A percentile compares a stretch with the other conserved stretches of the same genome.
These are phyloP conservation scores for Lacerta bilineata DNA, from an alignment of 2,797 vertebrate species.

Conservation along the genomic window DNA sequence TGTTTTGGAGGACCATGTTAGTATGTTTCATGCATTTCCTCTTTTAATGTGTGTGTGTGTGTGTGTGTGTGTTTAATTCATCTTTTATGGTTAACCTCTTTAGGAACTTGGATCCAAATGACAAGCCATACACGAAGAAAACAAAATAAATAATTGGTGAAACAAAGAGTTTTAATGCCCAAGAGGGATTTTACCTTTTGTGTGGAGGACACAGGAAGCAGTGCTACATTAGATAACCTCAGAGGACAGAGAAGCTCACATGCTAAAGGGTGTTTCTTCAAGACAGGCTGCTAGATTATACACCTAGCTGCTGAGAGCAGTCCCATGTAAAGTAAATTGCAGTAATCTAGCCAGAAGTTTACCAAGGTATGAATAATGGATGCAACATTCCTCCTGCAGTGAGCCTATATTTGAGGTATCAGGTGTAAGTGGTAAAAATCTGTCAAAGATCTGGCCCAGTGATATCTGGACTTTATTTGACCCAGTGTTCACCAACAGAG, in stretches of 20 bases:
- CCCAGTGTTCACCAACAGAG: not conserved
- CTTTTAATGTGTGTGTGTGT: not conserved
- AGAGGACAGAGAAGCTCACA: not conserved
- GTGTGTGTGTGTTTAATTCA: not conserved
- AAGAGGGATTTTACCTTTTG: not conserved
- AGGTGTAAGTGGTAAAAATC: not conserved
- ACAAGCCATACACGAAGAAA: not conserved
- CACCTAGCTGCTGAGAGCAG: not conserved
- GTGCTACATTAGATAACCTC: not conserved
- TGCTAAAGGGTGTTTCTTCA: not conserved
- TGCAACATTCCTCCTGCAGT: not conserved
- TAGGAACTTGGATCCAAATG: not conserved
- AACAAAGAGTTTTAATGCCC: not conserved
- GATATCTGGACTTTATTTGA: not conserved
- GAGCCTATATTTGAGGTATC: not conserved
- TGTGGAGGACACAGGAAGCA: too few species aligned
- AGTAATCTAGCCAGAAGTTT: not conserved
- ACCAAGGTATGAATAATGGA: not conserved
- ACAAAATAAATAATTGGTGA: not conserved
- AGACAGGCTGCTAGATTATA: not conserved
- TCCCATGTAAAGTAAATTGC: not conserved
- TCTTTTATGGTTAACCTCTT: not conserved
- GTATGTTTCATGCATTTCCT: not conserved
- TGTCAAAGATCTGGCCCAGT: not conserved
- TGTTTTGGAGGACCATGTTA: not conserved